Evolutionary conservation across 2,113 vertebrate species (phyloP).

Genomic region (Elephantulus edwardii): DNA sequence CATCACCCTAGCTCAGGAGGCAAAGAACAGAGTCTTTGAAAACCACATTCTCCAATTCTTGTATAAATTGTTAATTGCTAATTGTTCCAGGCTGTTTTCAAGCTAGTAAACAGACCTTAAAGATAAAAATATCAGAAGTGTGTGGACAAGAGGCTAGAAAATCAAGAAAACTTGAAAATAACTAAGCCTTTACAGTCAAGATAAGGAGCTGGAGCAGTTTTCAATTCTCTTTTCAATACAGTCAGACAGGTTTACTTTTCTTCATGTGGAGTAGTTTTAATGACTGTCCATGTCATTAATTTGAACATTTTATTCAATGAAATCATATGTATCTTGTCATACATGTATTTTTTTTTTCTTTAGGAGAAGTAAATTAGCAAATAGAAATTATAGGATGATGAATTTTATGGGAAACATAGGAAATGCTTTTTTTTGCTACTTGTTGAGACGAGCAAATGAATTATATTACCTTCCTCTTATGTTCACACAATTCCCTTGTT

Average conservation of each 20-base stretch:
- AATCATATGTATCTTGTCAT: neutral
- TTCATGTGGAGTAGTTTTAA: neutral
- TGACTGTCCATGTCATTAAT: neutral
- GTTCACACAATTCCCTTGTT: neutral
- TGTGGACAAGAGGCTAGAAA: constrained; percentile 14
- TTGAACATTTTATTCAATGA: neutral
- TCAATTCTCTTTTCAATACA: neutral
- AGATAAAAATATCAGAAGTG: constrained; percentile 17
- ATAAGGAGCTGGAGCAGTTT: neutral
- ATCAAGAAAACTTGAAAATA: constrained; percentile 50
- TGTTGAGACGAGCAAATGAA: neutral
- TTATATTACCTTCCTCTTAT: neutral
- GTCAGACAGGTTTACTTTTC: neutral
- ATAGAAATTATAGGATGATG: neutral
- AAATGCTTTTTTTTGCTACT: neutral
- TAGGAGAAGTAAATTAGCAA: neutral
- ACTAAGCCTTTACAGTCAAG: neutral
- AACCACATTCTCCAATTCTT: constrained; percentile 16
- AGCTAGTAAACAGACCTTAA: constrained; percentile 20
- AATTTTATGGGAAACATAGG: neutral
- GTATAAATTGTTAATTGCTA: constrained; percentile 41
- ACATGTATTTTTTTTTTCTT: neutral
- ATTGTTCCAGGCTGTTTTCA: constrained; percentile 28
- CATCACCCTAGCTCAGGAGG: neutral
- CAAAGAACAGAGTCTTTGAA: constrained; percentile 23